Base-by-base conservation (phyloP, 2,797 vertebrate species). In the Saxicola maurus region DNA sequence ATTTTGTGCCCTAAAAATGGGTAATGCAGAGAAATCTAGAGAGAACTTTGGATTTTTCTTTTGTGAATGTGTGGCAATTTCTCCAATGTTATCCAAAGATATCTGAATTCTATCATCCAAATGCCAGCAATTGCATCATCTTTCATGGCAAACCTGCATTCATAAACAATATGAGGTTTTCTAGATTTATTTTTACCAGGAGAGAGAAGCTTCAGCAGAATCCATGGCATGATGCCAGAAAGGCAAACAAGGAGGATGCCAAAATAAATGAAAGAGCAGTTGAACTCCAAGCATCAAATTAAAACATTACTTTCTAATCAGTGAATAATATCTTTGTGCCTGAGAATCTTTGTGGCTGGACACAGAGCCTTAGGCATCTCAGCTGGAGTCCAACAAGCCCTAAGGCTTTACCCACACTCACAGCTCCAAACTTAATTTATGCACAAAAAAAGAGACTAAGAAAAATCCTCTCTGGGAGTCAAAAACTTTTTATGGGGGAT, bases 371-470 rank as follows among this genome's bases (percentile, higher is more conserved):
- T 31, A 35, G 64, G 82, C 85, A 67, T 59, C 67, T 87, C 80
- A 75, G 68, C 57, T 87, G 68, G 75, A 92, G 79, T 56, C 55
- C 85, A 92, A 37, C 4, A 9, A 86, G 40, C 53, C 87, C 80
- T 56, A 53, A 86, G 64, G 64, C 56, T 57, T 82, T 85, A 74
- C 23, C 76, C 31, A 60, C 21, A 48, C 17, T 56, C 65, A 72
- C 24, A 66, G 48, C 65, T 82, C 37, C 52, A 68, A 42, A 53
- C 8, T 25, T 69, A 67, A 89, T 86, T 79, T 62, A 69, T 7
- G 4, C 24, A 72, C 45, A 53, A 57, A 74, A 74, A 68, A 11
- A 64, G 10, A 57, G 27, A 60, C 43, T 33, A 23, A 82, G 65
- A 46, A 74, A 64, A 61, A 37, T n/a, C 15, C 21, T 35, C 28